Percentiles rank a stretch among this genome's conserved stretches.
phyloP scores from a whole-genome alignment of 2,113 vertebrate genomes.

The Diadophis punctatus region DNA sequence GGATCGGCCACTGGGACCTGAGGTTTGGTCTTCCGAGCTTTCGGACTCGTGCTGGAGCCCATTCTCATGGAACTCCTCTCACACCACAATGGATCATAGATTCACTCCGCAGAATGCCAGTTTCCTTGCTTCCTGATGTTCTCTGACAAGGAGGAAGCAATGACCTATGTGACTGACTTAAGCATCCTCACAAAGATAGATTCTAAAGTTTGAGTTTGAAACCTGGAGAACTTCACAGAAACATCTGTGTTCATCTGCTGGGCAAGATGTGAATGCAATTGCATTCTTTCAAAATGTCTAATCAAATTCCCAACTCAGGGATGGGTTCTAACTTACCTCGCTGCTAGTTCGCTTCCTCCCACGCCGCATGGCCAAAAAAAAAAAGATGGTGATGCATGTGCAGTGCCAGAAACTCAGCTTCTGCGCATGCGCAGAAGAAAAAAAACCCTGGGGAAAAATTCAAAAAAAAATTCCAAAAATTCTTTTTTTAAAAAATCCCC shows the following conservation, averaged over 20 bases:
- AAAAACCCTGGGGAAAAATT: too few relatives aligned
- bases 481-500: too few relatives aligned
- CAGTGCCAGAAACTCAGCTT: too few relatives aligned
- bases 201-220: background rate
- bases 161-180: too few relatives aligned
- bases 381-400: too few relatives aligned
- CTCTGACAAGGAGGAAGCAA: background rate
- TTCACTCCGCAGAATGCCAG: background rate
- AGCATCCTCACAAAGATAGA: background rate
- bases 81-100: background rate
- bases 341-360: too few relatives aligned
- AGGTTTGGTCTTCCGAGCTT: background rate
- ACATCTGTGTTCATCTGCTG: background rate
- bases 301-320: background rate
- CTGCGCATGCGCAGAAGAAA: too few relatives aligned
- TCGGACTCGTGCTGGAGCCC: background rate
- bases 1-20: background rate
- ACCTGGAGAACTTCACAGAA: background rate
- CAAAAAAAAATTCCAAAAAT: too few relatives aligned
- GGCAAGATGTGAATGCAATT: background rate
- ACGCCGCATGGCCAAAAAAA: too few relatives aligned
- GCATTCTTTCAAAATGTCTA: background rate
- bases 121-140: background rate
- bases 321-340: too few relatives aligned
- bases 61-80: background rate